Evolutionary conservation across 2,113 vertebrate genomes (phyloP).

Genomic region (Thalassoma bifasciatum): DNA sequence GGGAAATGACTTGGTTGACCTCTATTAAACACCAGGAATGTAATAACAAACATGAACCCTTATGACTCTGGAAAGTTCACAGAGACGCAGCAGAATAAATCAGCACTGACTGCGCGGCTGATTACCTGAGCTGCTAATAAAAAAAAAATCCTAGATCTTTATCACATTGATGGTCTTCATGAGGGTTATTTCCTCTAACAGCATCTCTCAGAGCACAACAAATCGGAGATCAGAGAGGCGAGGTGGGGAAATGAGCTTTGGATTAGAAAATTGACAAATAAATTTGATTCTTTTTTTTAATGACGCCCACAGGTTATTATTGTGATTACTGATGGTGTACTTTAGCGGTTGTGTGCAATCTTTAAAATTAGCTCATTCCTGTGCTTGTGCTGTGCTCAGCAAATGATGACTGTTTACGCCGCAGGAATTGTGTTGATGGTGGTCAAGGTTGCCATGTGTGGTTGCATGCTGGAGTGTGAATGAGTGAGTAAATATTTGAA

Average conservation of each 20-base stretch:
- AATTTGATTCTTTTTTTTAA: constrained; percentile 42
- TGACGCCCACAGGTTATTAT: constrained; percentile 48
- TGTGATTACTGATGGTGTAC: constrained; percentile 30
- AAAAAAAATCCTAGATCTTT: constrained; percentile 37
- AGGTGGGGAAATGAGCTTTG: constrained; percentile 62
- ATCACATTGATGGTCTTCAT: constrained; percentile 29
- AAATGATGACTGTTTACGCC: constrained; percentile 47
- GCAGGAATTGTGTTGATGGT: constrained; percentile 31
- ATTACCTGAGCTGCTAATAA: constrained; percentile 39
- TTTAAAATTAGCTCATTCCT: constrained; percentile 45
- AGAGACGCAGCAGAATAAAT: constrained; percentile 26
- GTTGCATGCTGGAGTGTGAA: neutral
- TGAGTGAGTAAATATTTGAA: constrained; percentile 29
- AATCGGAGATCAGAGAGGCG: constrained; percentile 41
- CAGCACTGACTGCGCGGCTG: constrained; percentile 18
- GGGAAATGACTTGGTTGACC: constrained; percentile 38
- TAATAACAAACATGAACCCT: constrained; percentile 8
- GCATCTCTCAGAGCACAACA: constrained; percentile 26
- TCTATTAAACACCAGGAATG: constrained; percentile 34
- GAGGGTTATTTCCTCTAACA: constrained; percentile 38
- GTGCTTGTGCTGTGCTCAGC: constrained; percentile 33
- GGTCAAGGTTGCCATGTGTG: constrained; percentile 56
- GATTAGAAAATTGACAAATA: constrained; percentile 49
- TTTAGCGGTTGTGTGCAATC: constrained; percentile 29
- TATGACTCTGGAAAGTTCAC: constrained; percentile 16